These are phyloP conservation scores for Slavum lentiscoides DNA, from an alignment of 2,888 invertebrate genomes.

Conservation along the genomic window DNA sequence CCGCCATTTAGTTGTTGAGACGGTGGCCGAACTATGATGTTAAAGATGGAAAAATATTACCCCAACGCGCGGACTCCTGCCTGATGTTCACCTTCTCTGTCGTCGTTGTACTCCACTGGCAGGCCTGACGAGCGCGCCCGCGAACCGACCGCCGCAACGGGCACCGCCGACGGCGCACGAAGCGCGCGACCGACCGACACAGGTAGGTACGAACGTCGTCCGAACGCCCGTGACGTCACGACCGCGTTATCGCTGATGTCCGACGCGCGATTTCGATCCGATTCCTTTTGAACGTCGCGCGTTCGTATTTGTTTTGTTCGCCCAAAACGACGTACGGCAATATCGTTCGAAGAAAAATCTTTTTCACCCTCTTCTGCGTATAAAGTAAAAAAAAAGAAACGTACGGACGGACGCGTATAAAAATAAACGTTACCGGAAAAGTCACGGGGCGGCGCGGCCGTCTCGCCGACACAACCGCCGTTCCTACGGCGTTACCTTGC, in stretches of 20 bases:
- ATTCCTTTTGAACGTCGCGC: too few relatives aligned
- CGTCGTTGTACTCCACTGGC: conserved; percentile 52
- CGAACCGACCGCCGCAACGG: conserved; percentile 9
- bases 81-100: conserved; percentile 53
- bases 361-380: too few relatives aligned
- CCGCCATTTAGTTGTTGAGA: conserved; percentile 50
- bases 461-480: too few relatives aligned
- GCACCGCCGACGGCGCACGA: conserved; percentile 38
- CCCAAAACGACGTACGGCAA: too few relatives aligned
- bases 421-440: too few relatives aligned
- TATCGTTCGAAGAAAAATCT: too few relatives aligned
- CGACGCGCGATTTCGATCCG: neutral
- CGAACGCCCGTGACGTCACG: neutral
- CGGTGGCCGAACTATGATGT: conserved; percentile 51
- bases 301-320: too few relatives aligned
- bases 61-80: conserved; percentile 49
- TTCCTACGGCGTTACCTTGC: conserved; percentile 7
- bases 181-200: neutral
- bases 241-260: neutral
- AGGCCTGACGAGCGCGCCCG: neutral
- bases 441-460: too few relatives aligned
- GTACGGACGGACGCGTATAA: too few relatives aligned
- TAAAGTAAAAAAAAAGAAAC: too few relatives aligned
- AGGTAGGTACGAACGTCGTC: neutral
- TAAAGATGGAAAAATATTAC: conserved; percentile 52